These are phyloP conservation scores for Masticophis lateralis DNA, from an alignment of 2,797 vertebrate genomes.

Conservation along the genomic window DNA sequence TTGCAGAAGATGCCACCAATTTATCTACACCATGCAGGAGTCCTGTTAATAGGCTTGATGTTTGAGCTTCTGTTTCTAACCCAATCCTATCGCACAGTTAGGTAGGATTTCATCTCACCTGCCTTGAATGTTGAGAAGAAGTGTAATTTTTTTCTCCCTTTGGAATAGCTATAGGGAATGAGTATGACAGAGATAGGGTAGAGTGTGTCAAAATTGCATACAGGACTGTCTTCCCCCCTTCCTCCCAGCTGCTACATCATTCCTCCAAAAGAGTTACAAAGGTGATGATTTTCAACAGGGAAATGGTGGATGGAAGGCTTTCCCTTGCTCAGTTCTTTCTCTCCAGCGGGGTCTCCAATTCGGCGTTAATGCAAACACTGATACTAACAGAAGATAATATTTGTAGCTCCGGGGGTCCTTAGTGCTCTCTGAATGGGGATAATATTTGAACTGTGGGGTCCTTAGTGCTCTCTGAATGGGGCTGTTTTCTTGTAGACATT, in stretches of 20 bases:
- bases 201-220: no score
- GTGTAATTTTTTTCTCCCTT: not conserved
- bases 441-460: no score
- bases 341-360: not conserved
- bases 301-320: not conserved
- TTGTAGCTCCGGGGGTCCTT: not conserved
- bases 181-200: not conserved
- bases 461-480: not conserved
- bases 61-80: not conserved
- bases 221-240: rapidly evolving
- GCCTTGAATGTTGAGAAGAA: not conserved
- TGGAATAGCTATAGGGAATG: not conserved
- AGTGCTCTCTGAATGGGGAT: not conserved
- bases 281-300: not conserved
- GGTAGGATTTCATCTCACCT: not conserved
- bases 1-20: not conserved
- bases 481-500: not conserved
- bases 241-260: not conserved
- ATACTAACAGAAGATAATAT: not conserved
- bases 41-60: not conserved
- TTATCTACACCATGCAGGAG: not conserved
- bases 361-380: not conserved
- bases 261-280: not conserved
- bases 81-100: not conserved
- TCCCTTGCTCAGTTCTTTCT: no score